Base-by-base conservation (phyloP, 30 jellyfish, hydroid and myxozoan genomes). In the Turritopsis rubra region DNA sequence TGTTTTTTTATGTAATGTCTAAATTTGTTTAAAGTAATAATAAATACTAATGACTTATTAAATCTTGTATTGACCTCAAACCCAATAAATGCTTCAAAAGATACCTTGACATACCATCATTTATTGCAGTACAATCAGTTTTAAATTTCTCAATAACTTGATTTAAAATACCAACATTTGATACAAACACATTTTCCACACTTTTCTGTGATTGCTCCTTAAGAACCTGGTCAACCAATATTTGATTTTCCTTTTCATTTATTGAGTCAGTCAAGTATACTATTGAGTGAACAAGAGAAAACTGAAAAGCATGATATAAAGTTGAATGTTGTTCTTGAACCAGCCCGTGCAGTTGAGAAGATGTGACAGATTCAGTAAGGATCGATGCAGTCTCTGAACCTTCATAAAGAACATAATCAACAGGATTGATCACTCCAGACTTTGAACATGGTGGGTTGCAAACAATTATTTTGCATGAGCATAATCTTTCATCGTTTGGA, bases 391-490 rank as follows among this genome's bases (percentile, higher is more conserved):
- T 86, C 18, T 29, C 86, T 75, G 79, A 79, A 19, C 96, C 92
- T 72, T 88, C 96, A 72, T 88, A 91, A 76, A 88, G 53, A 1
- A 88, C 85, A 60, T 83, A 88, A 72, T 88, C 96, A 16, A 83
- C 96, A 0, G 89, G 89, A 72, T 84, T 88, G 54, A 88, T 91
- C 20, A 88, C 96, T 24, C 84, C 96, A 7, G 92, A 83, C 54
- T 88, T 88, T 18, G 96, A 88, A 31, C 96, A 88, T 3, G 92
- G 88, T 25, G 84, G 91, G 28, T 88, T 88, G 81, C 96, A 88
- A 74, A 88, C 25, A 79, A 88, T 84, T 0, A 88, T 72, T 22
- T 88, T 83, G 27, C 84, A 91, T 18, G 79, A 41, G 65, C 75
- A 75, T 5, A 88, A 65, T 20, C 92, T 85, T 52, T 88, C 96